Base-by-base conservation (phyloP, 2,888 invertebrate genomes). In the Megaustenia siamemsis region DNA sequence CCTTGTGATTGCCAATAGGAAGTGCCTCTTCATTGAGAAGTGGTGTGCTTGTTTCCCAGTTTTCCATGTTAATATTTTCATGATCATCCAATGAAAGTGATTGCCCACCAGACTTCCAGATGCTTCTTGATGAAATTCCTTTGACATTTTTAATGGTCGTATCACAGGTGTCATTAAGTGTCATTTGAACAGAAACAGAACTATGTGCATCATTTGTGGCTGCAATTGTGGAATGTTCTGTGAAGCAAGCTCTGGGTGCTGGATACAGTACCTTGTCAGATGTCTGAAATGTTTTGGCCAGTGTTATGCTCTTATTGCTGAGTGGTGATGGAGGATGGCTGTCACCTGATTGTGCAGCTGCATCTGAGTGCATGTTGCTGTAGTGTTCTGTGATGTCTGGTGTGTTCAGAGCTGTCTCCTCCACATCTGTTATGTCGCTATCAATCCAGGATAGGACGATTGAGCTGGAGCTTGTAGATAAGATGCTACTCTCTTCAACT, bases 401-500 rank as follows among this genome's bases (percentile, higher is more conserved):
- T 18, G 73, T 32, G n/a, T n/a, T 43, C 5, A 32, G 73, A 49
- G 32, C 15, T 10, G 28, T 45, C 1, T 73, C 73, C 21, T 66
- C 79, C 28, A 38, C 2, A 32, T 80, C 80, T 1, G 24, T 10
- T 8, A 53, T 0, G n/a, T 82, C 75, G 49, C 82, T 82, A 0
- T 75, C 82, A 24, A 82, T 71, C 82, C 82, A 82, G 32, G 75
- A 75, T 18, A 82, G 56, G 0, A 82, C 82, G 35, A 82, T 82
- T 8, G 82, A 82, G n/a, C 82, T 82, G 18, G 82, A 82, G 60
- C 73, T 82, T 35, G 12, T 75, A 12, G 82, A 73, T 18, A 69
- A 21, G n/a, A 60, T 21, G 18, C 71, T 56, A 35, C 60, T 35
- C 5, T 63, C 45, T 21, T 60, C 63, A 1, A 43, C 18, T 6